Conservation (phyloP, 2,113 vertebrate species). For the Rousettus leschenaultii region DNA sequence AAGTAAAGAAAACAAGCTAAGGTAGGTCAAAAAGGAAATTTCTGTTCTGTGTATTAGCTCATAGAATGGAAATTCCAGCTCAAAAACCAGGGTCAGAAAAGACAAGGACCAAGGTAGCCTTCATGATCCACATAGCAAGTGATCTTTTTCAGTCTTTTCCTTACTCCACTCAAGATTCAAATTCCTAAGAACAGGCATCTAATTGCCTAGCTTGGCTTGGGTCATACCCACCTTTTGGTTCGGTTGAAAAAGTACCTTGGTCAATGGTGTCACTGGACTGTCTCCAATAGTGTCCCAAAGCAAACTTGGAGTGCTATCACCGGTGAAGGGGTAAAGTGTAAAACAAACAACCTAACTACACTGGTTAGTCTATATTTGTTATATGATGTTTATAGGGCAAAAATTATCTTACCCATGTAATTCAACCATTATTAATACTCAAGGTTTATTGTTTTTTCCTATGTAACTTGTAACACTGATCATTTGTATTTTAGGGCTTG, state of each 20-base stretch:
- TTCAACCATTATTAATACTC: neutral
- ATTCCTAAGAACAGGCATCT: neutral
- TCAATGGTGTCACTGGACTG: neutral
- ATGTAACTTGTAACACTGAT: neutral
- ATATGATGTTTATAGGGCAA: neutral
- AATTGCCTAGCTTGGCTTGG: neutral
- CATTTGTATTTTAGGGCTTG: constrained; percentile 17
- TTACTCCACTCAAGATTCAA: neutral
- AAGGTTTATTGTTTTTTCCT: neutral
- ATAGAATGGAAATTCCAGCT: neutral
- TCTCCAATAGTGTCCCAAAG: neutral
- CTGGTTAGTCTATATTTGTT: neutral
- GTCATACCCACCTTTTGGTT: neutral
- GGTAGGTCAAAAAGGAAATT: neutral
- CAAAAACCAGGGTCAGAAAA: neutral
- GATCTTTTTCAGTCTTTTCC: neutral
- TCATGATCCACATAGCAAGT: neutral
- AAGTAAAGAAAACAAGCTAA: neutral
- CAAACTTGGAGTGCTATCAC: neutral
- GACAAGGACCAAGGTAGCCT: neutral
- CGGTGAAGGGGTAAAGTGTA: neutral
- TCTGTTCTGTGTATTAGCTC: neutral
- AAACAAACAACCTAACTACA: neutral
- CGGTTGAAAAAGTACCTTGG: neutral
- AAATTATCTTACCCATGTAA: neutral